Conservation (phyloP, 2,113 vertebrate species). For the Atherinomorus stipes region DNA sequence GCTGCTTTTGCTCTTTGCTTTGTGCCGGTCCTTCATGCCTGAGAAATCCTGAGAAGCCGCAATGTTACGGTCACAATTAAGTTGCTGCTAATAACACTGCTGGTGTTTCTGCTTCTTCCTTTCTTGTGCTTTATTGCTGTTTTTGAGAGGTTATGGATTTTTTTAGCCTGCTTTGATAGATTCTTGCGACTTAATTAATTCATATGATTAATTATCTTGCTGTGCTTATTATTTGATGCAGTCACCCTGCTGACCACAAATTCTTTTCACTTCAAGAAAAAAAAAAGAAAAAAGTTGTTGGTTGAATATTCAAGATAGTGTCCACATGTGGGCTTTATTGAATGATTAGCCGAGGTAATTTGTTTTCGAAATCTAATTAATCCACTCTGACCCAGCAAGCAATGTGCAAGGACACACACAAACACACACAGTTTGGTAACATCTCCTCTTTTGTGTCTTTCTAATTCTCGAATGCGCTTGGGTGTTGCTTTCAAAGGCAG, state of each 20-base stretch:
- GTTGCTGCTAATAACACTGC: conserved; percentile 14
- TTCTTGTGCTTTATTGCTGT: conserved; percentile 30
- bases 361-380: conserved; percentile 82
- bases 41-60: conserved; percentile 12
- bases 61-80: conserved; percentile 16
- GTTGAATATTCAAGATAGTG: conserved; percentile 73
- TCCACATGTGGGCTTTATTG: conserved; percentile 74
- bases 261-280: conserved; percentile 45
- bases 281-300: conserved; percentile 6
- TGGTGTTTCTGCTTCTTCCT: conserved; percentile 14
- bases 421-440: background rate
- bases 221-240: conserved; percentile 60
- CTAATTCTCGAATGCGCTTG: conserved; percentile 14
- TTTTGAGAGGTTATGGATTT: conserved; percentile 45
- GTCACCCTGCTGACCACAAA: conserved; percentile 64
- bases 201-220: conserved; percentile 62
- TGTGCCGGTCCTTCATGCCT: background rate
- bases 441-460: conserved; percentile 20
- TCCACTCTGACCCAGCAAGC: conserved; percentile 62
- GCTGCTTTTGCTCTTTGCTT: background rate
- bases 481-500: conserved; percentile 37
- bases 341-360: conserved; percentile 80
- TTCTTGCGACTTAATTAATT: conserved; percentile 62
- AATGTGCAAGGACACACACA: conserved; percentile 51
- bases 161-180: conserved; percentile 42